Evolutionary conservation across 2,797 vertebrate species (phyloP), one percentile per base, ranked within the genome.

Genomic region (Cossypha niveicapilla): DNA sequence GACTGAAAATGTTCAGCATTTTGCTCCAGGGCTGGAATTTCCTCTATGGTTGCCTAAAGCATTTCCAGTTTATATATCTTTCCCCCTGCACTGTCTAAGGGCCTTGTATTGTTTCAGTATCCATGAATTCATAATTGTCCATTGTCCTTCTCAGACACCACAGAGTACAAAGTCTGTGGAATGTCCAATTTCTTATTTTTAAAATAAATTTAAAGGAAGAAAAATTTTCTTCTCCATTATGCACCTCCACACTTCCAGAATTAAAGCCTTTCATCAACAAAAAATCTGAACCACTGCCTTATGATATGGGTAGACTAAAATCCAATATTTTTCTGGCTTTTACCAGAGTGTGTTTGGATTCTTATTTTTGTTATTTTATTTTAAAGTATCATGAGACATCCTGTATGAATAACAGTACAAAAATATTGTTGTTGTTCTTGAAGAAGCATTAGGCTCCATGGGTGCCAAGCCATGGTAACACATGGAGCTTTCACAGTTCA

Each of bases 251-350:
- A 39, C 2, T 75, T 81, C 9, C 22, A 70, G 44, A 77, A 86
- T 39, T 39, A 80, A 73, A 62, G 27, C 3, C 19, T 77, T 82
- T 89, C 54, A 37, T 80, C 37, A 78, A 35, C 60, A 87, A 63
- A 65, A 92, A 73, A 18, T 58, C 74, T 42, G 23, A 92, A 8
- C 53, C 35, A 91, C 34, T 83, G 27, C 58, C 51, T 94, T 30
- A 74, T 60, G 50, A 53, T 93, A 54, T 41, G 35, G 58, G 88
- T 81, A 88, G 90, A 90, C 58, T 91, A 35, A 97, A 95, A 96
- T 93, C n/a, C 65, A 76, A 18, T 86, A 35, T 92, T 94, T 77
- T 2, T 41, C 17, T 41, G 41, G 18, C 50, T 88, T 95, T 96
- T 81, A 66, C 14, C 28, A 63, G 30, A 58, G 7, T 65, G 8